Evolutionary conservation across 2,888 invertebrate species (phyloP).

Genomic region (Cephus rjabovi): DNA sequence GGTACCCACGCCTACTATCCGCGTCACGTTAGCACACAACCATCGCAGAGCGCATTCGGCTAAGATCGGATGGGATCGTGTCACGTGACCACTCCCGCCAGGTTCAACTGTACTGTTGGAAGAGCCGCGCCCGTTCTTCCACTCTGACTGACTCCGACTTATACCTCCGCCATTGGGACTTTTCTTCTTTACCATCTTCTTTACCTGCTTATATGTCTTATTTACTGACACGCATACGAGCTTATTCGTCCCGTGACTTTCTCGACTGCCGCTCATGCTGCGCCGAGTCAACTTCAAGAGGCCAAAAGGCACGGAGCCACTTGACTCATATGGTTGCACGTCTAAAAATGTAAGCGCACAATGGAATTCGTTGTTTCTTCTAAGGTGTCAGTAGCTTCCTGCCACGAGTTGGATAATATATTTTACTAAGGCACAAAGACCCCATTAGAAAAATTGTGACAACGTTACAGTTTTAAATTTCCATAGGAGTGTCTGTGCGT

Average conservation of each 20-base stretch:
- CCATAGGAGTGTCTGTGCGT: neutral
- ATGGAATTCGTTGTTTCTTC: neutral
- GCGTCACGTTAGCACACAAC: neutral
- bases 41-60: neutral
- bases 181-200: neutral
- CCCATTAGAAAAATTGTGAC: neutral
- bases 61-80: conserved; percentile 13
- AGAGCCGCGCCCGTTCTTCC: conserved; percentile 65
- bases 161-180: neutral
- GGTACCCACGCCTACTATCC: neutral
- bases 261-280: neutral
- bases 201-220: neutral
- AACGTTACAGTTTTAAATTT: neutral
- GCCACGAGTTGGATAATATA: neutral
- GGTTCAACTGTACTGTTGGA: neutral
- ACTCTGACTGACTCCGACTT: conserved; percentile 66
- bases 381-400: neutral
- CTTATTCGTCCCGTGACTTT: neutral
- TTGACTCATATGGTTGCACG: neutral
- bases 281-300: neutral
- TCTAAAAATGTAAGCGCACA: neutral
- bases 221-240: neutral
- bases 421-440: neutral
- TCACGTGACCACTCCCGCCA: conserved; percentile 47
- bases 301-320: neutral